phyloP scores from a whole-genome alignment of 2,888 invertebrate genomes.

The Orthosia cruda region DNA sequence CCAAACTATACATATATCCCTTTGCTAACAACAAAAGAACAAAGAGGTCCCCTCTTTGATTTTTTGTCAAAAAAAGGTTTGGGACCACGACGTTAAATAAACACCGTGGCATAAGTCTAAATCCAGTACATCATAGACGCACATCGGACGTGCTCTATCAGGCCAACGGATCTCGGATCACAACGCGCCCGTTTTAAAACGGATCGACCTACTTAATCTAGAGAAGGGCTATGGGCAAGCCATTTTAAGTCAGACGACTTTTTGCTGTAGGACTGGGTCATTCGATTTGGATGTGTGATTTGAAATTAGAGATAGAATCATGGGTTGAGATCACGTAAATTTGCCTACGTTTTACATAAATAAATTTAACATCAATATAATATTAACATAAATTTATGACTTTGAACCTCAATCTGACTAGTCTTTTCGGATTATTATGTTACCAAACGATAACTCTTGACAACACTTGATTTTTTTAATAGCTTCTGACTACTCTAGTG shows the following conservation, averaged over 20 bases:
- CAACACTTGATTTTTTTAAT: no score
- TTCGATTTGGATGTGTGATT: constrained; percentile 35
- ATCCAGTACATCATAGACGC: constrained; percentile 41
- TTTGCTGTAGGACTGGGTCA: constrained; percentile 28
- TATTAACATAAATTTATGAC: background rate
- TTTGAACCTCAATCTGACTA: background rate
- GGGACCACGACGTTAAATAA: constrained; percentile 35
- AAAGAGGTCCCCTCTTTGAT: no score
- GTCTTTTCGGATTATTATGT: no score
- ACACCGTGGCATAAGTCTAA: constrained; percentile 61
- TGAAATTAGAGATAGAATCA: constrained; percentile 35
- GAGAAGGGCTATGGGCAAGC: constrained; percentile 46
- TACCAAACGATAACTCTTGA: no score
- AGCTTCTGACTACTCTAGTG: no score
- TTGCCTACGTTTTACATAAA: constrained; percentile 12
- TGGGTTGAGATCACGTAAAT: constrained; percentile 15
- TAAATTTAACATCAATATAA: no score
- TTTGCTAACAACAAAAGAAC: no score
- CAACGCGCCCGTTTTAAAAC: constrained; percentile 60
- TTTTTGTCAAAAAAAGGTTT: no score
- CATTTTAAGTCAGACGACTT: constrained; percentile 40
- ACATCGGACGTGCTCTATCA: constrained; percentile 65
- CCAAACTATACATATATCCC: background rate
- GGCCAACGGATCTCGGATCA: constrained; percentile 51
- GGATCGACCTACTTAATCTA: constrained; percentile 64